Base-by-base conservation (phyloP, 1,140 invertebrate genomes). In the Aphelinus atriplicis region DNA sequence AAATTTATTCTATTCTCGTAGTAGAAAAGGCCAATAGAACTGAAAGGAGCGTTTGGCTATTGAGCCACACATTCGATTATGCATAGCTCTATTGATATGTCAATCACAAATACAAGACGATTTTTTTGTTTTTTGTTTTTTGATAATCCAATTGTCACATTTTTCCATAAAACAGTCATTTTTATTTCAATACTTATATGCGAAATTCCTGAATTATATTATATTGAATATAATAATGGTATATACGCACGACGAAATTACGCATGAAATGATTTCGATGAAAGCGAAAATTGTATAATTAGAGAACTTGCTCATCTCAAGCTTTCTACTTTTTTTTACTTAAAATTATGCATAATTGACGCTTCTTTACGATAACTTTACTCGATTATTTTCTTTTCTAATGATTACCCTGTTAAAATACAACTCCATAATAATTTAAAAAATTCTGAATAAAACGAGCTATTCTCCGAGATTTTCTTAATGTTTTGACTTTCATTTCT, bases 361-460 rank as follows among this genome's bases (percentile, higher is more conserved):
- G 58, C 55, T 61, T 5, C 58, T 70, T 10, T 69, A 7, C 48
- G 10, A 5, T 58, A 61, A 51, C 57, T 70, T 68, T 47, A 70
- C n/a, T 70, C 43, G 68, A 70, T 42, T 61, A 9, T 60, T 70
- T 70, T 4, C 26, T 60, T 65, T 58, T 48, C 58, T 55, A 62
- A 74, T 55, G 42, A 57, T 69, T 75, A 75, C 73, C 73, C 73
- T 69, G 73, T 75, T 57, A 26, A 26, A 26, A 26, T n/a, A 3
- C 58, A 75, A 75, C 66, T 75, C 72, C 63, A 62, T 74, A 7
- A 57, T 63, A 55, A n/a, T 58, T 58, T n/a, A 9, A 75, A 53
- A 55, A 62, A 64, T 74, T 74, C 56, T 26, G 42, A 56, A 66
- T 51, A 3, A 1, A 58, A 53, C 50, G 58, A 69, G 58, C n/a